phyloP scores from a whole-genome alignment of 64 coral and sea anemone species.

The Orbicella faveolata region DNA sequence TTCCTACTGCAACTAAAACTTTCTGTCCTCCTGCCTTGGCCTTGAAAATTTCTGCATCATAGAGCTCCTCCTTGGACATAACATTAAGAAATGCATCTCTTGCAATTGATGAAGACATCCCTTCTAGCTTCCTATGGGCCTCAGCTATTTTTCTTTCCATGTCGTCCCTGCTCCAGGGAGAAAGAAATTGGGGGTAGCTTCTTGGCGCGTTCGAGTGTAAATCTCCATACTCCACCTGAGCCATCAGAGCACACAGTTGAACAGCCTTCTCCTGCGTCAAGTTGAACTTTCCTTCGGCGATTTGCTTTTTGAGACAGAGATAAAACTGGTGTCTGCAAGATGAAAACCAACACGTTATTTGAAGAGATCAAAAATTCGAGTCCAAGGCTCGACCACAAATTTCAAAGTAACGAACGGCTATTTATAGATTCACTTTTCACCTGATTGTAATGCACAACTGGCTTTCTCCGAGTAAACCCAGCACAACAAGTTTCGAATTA shows the following conservation, averaged over 20 bases:
- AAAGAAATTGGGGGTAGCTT: constrained; percentile 67
- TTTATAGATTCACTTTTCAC: no score
- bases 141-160: constrained; percentile 72
- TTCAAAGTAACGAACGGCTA: background rate
- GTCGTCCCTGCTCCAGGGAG: constrained; percentile 61
- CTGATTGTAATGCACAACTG: constrained; percentile 1
- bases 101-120: constrained; percentile 61
- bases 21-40: constrained; percentile 83
- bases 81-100: constrained; percentile 77
- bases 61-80: constrained; percentile 85
- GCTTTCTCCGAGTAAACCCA: constrained; percentile 4
- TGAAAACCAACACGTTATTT: background rate
- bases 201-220: constrained; percentile 5
- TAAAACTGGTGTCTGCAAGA: constrained; percentile 91
- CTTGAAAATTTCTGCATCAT: constrained; percentile 93
- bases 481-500: background rate
- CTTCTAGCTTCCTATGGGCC: constrained; percentile 68
- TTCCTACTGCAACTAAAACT: constrained; percentile 85
- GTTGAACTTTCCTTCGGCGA: constrained; percentile 89
- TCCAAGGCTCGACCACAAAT: background rate
- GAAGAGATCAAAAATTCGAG: background rate
- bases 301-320: constrained; percentile 69
- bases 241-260: constrained; percentile 74
- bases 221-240: constrained; percentile 89
- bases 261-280: constrained; percentile 70